Percentiles rank a stretch among this genome's conserved stretches.
Conservation (phyloP, 1,140 invertebrate genomes). For the Latrodectus geometricus region DNA sequence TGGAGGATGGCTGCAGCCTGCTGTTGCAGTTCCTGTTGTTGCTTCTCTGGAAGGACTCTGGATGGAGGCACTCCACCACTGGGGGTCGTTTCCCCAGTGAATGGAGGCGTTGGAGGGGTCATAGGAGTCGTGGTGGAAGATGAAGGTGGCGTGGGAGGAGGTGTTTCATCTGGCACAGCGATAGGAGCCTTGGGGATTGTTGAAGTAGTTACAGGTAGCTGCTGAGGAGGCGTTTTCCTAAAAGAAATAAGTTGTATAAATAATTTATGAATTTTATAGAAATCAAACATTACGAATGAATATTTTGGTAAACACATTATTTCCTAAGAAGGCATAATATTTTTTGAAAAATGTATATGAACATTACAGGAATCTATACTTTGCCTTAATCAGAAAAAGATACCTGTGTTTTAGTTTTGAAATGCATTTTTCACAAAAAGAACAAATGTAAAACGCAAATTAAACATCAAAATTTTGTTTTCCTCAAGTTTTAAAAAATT, state of each 20-base stretch:
- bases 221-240: slow-evolving; percentile 62
- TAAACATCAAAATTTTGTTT: no score
- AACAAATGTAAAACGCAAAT: no score
- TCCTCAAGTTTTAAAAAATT: no score
- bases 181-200: slow-evolving; percentile 25
- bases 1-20: slow-evolving; percentile 44
- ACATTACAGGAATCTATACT: no score
- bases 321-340: no score
- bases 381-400: no score
- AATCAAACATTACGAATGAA: no score
- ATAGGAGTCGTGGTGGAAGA: slow-evolving; percentile 19
- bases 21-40: slow-evolving; percentile 45
- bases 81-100: background rate
- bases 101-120: slow-evolving; percentile 50
- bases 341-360: no score
- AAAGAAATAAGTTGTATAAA: background rate
- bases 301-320: no score
- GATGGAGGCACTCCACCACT: background rate
- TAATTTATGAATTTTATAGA: no score
- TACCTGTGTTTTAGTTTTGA: no score
- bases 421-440: no score
- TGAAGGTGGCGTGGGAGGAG: slow-evolving; percentile 61
- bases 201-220: slow-evolving; percentile 36
- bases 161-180: slow-evolving; percentile 51
- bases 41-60: slow-evolving; percentile 32